Base-by-base conservation (phyloP, 2,888 invertebrate species). In the Drosophila stalkeri region DNA sequence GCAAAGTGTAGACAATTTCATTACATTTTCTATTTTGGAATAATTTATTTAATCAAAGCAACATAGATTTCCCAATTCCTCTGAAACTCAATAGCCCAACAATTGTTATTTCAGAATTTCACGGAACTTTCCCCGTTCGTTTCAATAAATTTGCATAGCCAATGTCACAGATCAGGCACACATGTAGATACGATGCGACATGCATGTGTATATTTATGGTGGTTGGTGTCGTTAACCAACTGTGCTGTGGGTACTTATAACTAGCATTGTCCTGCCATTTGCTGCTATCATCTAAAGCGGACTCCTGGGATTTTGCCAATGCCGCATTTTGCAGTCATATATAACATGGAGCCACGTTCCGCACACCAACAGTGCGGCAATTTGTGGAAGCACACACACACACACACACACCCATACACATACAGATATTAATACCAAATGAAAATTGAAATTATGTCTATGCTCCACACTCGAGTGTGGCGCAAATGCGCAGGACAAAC, bases 361-460 rank as follows among this genome's bases (percentile, higher is more conserved):
- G 51, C 46, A 31, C 44, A 52, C 62, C 55, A 77, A 75, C 78
- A 73, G 61, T 84, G 84, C 83, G 77, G 77, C 83, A 86, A 86
- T 86, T 86, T 86, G 86, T 76, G 74, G 54, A 60, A 47, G 57
- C 39, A 72, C 61, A 72, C 71, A 71, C 69, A 14, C 14, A 73
- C 63, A 68, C 70, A 66, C 72, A 67, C 41, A 61, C 52, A 59
- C 41, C 69, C 72, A 76, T 55, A 82, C 27, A 35, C n/a, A 51
- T 64, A 67, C 33, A 62, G 76, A 73, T 65, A 86, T 86, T 84
- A 88, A 88, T 86, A 82, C 75, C 61, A 76, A 86, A 86, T 86
- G 89, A 86, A 86, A 88, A 86, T 86, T 86, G 89, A 86, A 86
- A 86, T 86, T 88, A 88, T 88, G 84, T 88, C 84, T 74, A 84